These are phyloP conservation scores for Netelia virgata DNA, from an alignment of 2,888 invertebrate genomes.

Conservation along the genomic window DNA sequence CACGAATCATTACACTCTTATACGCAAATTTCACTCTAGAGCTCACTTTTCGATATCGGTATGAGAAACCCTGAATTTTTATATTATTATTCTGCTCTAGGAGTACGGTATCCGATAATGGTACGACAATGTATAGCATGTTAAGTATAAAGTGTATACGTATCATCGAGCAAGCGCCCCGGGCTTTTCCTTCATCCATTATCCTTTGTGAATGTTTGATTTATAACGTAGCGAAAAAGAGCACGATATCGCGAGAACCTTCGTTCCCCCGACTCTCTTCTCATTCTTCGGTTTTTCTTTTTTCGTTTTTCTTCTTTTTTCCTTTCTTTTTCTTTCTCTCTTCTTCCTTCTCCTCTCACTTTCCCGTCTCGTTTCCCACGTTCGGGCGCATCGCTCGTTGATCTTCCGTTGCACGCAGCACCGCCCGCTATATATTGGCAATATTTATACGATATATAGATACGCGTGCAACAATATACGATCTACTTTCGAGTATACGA, in stretches of 20 bases:
- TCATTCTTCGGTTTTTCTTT: too few relatives aligned
- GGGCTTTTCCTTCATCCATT: conserved; percentile 70
- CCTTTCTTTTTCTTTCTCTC: conserved; percentile 9
- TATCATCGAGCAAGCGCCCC: conserved; percentile 63
- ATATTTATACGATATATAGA: background rate
- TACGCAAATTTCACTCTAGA: conserved; percentile 50
- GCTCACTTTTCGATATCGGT: conserved; percentile 16
- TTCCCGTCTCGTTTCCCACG: conserved; percentile 47
- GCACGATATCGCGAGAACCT: conserved; percentile 66
- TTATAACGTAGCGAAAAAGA: conserved; percentile 69
- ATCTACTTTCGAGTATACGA: too few relatives aligned
- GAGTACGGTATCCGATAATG: conserved; percentile 63
- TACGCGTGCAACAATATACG: too few relatives aligned
- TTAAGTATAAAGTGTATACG: conserved; percentile 58
- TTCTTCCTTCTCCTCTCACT: conserved; percentile 44
- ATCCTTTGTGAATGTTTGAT: conserved; percentile 73
- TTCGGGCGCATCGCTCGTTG: conserved; percentile 41
- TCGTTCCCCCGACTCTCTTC: conserved; percentile 33
- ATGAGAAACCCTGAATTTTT: conserved; percentile 37
- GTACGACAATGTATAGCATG: conserved; percentile 31
- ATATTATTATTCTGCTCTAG: conserved; percentile 53
- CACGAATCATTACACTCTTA: conserved; percentile 33
- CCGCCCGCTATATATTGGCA: conserved; percentile 6
- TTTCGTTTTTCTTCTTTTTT: conserved; percentile 15
- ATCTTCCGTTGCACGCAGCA: conserved; percentile 37